Evolutionary conservation across 1,140 invertebrate genomes (phyloP), one percentile per base, ranked within the genome.

Genomic region (Eriocheir sinensis): DNA sequence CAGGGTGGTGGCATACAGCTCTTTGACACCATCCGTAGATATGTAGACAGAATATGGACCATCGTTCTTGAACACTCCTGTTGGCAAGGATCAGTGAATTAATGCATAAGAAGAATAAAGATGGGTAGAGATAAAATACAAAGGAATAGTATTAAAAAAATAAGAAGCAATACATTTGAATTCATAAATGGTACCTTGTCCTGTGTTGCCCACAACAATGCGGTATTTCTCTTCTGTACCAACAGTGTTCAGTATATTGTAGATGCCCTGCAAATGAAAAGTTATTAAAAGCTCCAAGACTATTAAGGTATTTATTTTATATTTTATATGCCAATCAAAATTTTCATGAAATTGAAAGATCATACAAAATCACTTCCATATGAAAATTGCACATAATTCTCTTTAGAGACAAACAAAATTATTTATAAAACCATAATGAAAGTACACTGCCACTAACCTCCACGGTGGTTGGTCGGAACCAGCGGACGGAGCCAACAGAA

Each of bases 51-150:
- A 95, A 96, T 96, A 97, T 2, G 96, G 96, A 30, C 96, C 96
- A 86, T 97, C 96, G 81, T 96, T 96, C 94, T 96, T 96, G 95
- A 96, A 97, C 6, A 97, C 96, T 79, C 96, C 96, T 97, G 27
- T 21, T 88, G 30, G n/a, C n/a, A n/a, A n/a, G n/a, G n/a, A n/a
- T n/a, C n/a, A n/a, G n/a, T n/a, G n/a, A n/a, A n/a, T n/a, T 88
- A 17, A 40, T 3, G 21, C 88, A 89, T 89, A 89, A 40, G 12
- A 27, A 83, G 60, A 36, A 27, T 27, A 83, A 36, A 83, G 27
- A 83, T 4, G 34, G 4, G 34, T 36, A 27, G n/a, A 83, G 4
- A 83, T 6, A 32, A 72, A 30, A 83, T 8, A 36, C 80, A 83
- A 83, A 36, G 8, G 44, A 72, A 72, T 15, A 72, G n/a, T 72